These are phyloP conservation scores for Columba guinea DNA, from an alignment of 2,797 vertebrate genomes.

Conservation along the genomic window DNA sequence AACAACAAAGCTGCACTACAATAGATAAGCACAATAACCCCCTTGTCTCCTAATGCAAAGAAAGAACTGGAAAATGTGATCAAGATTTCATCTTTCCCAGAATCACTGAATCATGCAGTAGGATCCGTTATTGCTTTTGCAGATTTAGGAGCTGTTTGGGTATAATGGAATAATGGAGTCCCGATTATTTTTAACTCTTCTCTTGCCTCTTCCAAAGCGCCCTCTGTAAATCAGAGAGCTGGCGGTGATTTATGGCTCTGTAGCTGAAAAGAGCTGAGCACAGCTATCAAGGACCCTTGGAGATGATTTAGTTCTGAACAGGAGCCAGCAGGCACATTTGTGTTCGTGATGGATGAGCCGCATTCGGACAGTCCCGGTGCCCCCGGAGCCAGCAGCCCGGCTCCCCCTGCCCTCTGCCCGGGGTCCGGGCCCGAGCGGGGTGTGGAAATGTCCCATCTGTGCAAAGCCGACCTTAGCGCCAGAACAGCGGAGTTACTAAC, in stretches of 20 bases:
- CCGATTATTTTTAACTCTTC: conserved; percentile 51
- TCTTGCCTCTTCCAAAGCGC: background rate
- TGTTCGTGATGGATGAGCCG: background rate
- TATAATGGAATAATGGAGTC: conserved; percentile 31
- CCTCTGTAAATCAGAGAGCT: background rate
- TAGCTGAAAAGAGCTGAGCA: conserved; percentile 2
- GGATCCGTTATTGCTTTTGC: conserved; percentile 28
- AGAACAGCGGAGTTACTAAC: background rate
- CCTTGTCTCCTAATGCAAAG: background rate
- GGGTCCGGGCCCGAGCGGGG: background rate
- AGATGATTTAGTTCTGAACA: background rate
- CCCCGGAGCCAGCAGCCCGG: background rate
- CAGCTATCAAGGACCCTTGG: background rate
- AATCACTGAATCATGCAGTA: conserved; percentile 43
- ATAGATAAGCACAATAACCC: conserved; percentile 28
- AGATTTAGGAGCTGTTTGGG: conserved; percentile 20
- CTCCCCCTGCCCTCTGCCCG: background rate
- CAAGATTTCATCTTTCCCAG: conserved; percentile 27
- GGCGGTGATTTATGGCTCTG: background rate
- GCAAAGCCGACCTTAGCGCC: background rate
- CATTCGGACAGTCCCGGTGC: background rate
- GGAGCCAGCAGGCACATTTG: conserved; percentile 38
- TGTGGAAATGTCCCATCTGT: background rate
- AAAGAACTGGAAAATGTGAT: conserved; percentile 29
- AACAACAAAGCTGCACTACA: background rate